Percentiles rank a stretch among this genome's conserved stretches.
Conservation (phyloP, 1,140 invertebrate species). For the Tetramorium alpestre region DNA sequence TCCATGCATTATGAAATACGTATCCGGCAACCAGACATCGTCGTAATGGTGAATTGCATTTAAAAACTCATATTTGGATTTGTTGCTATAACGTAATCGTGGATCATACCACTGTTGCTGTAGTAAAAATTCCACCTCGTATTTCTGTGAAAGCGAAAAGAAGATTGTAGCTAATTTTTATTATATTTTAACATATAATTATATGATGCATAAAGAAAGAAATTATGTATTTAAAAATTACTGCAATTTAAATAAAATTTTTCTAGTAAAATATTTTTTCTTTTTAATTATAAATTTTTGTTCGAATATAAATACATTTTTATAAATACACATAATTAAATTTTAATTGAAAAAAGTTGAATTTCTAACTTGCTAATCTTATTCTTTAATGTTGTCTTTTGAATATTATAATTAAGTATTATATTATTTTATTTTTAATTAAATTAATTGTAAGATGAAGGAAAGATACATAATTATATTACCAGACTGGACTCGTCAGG, state of each 20-base stretch:
- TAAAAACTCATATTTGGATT: conserved; percentile 93
- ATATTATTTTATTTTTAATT: background rate
- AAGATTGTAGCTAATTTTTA: background rate
- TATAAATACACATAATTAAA: background rate
- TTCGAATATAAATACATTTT: background rate
- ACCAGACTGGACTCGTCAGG: conserved; percentile 98
- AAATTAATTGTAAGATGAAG: background rate
- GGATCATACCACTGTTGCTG: conserved; percentile 97
- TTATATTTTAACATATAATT: background rate
- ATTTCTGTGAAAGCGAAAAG: conserved; percentile 90
- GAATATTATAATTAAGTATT: background rate
- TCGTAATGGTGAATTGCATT: conserved; percentile 96
- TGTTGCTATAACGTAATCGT: conserved; percentile 93
- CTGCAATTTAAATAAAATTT: background rate
- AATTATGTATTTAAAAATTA: background rate
- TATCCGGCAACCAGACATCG: conserved; percentile 96
- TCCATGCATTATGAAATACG: conserved; percentile 98
- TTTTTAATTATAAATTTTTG: background rate
- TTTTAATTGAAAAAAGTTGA: background rate
- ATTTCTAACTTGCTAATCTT: background rate
- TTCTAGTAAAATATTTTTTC: background rate
- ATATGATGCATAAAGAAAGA: background rate
- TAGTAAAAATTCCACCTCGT: conserved; percentile 96
- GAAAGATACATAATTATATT: conserved; percentile 82
- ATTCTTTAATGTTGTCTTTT: background rate